Conservation (phyloP, 2,888 invertebrate genomes). For the Hypolimnas misippus region DNA sequence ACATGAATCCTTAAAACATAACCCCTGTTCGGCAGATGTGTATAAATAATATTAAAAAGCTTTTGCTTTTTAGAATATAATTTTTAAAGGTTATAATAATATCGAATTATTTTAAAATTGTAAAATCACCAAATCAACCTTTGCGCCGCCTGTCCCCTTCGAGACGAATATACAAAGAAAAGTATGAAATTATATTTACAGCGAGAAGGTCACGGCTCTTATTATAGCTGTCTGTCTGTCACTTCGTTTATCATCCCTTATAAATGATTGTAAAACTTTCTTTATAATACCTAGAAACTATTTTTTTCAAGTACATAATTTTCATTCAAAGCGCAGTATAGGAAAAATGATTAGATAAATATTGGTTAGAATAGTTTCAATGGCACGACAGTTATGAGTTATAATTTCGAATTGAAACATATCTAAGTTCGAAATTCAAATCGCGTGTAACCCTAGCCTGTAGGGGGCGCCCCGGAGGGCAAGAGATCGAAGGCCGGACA, state of each 20-base stretch:
- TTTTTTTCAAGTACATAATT: no score
- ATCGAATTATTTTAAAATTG: no score
- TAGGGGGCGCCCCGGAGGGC: slow-evolving; percentile 61
- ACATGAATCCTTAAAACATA: no score
- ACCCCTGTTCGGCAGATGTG: no score
- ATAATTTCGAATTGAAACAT: slow-evolving; percentile 34
- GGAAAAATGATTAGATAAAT: neutral
- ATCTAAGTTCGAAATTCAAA: slow-evolving; percentile 49
- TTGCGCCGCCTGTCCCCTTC: neutral
- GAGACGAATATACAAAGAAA: slow-evolving; percentile 1
- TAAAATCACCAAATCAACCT: neutral
- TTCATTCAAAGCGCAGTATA: neutral
- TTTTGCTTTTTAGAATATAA: no score
- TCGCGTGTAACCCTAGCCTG: slow-evolving; percentile 54
- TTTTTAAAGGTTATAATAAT: no score
- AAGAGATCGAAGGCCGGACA: slow-evolving; percentile 77
- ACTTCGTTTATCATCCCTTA: no score
- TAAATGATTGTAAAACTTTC: no score
- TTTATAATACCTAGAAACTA: no score
- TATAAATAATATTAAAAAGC: no score
- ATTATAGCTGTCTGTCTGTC: no score
- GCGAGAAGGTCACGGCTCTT: neutral
- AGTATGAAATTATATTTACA: neutral
- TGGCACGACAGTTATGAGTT: neutral
- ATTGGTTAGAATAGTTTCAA: neutral